Base-by-base conservation (phyloP, 2,113 vertebrate species). In the Amia ocellicauda region DNA sequence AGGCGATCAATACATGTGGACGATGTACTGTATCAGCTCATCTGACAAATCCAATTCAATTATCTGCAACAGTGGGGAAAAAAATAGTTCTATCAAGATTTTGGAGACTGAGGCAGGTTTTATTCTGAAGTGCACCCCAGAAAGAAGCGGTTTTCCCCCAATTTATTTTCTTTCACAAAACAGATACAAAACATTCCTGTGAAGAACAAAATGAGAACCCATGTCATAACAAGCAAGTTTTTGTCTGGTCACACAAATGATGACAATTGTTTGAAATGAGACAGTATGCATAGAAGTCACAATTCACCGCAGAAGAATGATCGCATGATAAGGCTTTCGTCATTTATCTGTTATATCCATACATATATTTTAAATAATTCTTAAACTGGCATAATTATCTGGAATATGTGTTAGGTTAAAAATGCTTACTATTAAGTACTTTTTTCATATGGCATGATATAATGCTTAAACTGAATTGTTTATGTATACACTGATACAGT, bases 21-120 rank as follows among this genome's bases (percentile, higher is more conserved):
- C 26, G 63, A 63, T 66, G 69, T 72, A 78, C 73, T 71, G 79
- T 78, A 78, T 80, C 79, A 78, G 77, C 74, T 77, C 71, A 79
- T 80, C 70, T 65, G 62, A 72, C 76, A 80, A 80, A 78, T 81
- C 78, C 78, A 83, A 79, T 83, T 79, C 74, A 83, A 79, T 83
- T 81, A 78, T 75, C 74, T 68, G 74, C 71, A 64, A 71, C 55
- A 74, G 52, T 53, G 70, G n/a, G 68, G 67, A 73, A 69, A 71
- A 74, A 78, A 69, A 77, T 78, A 73, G 63, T 76, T 81, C 69
- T 73, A 80, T 83, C 62, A 54, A 65, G 62, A 63, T 70, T 57
- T 72, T 70, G 65, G 53, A 74, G 36, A 62, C 56, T 67, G 62
- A 67, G 57, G 47, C 69, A 64, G 60, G 57, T 75, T 75, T 75